phyloP scores from a whole-genome alignment of 2,113 vertebrate genomes.

The Elgaria multicarinata region DNA sequence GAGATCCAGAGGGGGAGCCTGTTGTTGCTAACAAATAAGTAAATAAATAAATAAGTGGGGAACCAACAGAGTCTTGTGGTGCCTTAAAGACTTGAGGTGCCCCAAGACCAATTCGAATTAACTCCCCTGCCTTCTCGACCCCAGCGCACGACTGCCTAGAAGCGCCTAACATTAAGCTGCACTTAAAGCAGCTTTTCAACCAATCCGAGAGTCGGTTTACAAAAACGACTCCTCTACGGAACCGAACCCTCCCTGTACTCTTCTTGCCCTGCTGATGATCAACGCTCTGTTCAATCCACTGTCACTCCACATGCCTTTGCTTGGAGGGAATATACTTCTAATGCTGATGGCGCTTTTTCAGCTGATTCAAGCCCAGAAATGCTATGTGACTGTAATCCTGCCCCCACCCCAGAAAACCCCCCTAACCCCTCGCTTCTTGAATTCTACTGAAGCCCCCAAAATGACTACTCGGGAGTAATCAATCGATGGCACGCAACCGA shows the following conservation, averaged over 20 bases:
- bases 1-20: neutral
- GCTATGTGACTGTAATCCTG: too few species aligned
- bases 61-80: too few species aligned
- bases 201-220: too few species aligned
- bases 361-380: neutral
- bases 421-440: neutral
- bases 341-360: neutral
- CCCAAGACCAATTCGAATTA: neutral
- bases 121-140: too few species aligned
- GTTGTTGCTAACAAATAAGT: too few species aligned
- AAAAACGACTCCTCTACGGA: neutral
- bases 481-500: too few species aligned
- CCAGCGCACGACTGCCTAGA: neutral
- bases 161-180: neutral
- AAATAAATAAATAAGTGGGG: too few species aligned
- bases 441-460: neutral
- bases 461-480: neutral
- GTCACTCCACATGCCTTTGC: neutral
- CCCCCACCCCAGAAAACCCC: neutral
- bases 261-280: neutral
- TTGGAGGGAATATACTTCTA: fast-evolving
- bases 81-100: too few species aligned
- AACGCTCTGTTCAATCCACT: neutral
- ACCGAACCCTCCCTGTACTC: neutral
- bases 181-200: neutral